Conservation (phyloP, 2,888 invertebrate genomes). For the Prostheceraeus crozeri region DNA sequence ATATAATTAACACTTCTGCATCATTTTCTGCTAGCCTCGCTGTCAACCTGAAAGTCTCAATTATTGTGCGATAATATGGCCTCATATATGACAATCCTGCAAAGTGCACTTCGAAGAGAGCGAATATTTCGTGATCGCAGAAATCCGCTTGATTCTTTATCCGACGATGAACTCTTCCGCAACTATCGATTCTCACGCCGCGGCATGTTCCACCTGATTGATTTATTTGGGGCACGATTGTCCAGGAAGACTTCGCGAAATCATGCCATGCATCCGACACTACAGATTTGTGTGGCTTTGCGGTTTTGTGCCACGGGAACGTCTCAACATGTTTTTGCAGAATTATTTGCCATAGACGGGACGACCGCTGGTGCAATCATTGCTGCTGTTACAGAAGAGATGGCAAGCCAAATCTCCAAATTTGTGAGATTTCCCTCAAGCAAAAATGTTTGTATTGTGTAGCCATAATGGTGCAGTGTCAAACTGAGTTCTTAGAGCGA, state of each 20-base stretch:
- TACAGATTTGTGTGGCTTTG: slow-evolving; percentile 4
- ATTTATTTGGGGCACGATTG: slow-evolving; percentile 21
- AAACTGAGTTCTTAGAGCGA: no score
- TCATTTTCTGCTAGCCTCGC: no score
- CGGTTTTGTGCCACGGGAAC: slow-evolving; percentile 6
- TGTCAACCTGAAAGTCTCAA: no score
- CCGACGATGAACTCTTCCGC: slow-evolving; percentile 19
- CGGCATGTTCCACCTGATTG: slow-evolving; percentile 19
- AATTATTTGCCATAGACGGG: slow-evolving; percentile 4
- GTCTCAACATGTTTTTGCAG: slow-evolving; percentile 12
- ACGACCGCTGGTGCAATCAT: no score
- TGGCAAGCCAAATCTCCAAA: no score
- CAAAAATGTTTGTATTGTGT: no score
- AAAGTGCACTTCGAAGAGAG: slow-evolving; percentile 4
- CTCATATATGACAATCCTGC: slow-evolving; percentile 1
- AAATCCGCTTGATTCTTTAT: slow-evolving; percentile 21
- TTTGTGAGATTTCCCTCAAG: no score
- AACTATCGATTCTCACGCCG: slow-evolving; percentile 17
- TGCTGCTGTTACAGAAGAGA: no score
- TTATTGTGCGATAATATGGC: no score
- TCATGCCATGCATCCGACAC: no score
- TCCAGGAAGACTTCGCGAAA: slow-evolving; percentile 1
- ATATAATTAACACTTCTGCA: no score
- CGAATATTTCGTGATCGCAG: slow-evolving; percentile 1
- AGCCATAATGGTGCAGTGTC: no score